phyloP scores from a whole-genome alignment of 2,113 vertebrate species.

The Siphamia tubifer region DNA sequence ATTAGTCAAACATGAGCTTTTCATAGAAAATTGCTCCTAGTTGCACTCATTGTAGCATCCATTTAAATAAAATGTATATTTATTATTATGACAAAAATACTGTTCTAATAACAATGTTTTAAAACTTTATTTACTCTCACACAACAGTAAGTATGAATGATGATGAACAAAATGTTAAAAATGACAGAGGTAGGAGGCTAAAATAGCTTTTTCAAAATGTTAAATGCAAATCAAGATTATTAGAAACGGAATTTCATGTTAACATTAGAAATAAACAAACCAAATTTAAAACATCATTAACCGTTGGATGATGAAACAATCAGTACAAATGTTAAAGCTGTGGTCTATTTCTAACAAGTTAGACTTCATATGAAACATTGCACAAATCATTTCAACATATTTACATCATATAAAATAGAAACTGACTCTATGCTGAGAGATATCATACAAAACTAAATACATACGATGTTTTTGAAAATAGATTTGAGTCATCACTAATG shows the following conservation, averaged over 20 bases:
- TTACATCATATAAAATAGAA: not conserved
- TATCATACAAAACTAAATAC: not conserved
- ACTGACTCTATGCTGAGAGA: too few relatives aligned
- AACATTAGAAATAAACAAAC: too few relatives aligned
- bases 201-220: not conserved
- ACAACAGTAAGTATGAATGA: not conserved
- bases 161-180: not conserved
- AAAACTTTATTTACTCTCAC: constrained; percentile 12
- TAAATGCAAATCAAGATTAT: not conserved
- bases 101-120: not conserved
- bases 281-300: too few relatives aligned
- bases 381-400: not conserved
- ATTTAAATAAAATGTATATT: too few relatives aligned
- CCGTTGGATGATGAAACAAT: too few relatives aligned
- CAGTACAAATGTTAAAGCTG: not conserved
- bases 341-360: not conserved
- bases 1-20: too few relatives aligned
- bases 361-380: not conserved
- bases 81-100: not conserved
- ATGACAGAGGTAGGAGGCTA: not conserved
- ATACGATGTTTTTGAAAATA: not conserved
- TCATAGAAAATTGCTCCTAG: too few relatives aligned
- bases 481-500: not conserved
- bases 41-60: too few relatives aligned
- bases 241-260: too few relatives aligned